phyloP scores from a whole-genome alignment of 2,113 vertebrate genomes.

The Rhizomys pruinosus region DNA sequence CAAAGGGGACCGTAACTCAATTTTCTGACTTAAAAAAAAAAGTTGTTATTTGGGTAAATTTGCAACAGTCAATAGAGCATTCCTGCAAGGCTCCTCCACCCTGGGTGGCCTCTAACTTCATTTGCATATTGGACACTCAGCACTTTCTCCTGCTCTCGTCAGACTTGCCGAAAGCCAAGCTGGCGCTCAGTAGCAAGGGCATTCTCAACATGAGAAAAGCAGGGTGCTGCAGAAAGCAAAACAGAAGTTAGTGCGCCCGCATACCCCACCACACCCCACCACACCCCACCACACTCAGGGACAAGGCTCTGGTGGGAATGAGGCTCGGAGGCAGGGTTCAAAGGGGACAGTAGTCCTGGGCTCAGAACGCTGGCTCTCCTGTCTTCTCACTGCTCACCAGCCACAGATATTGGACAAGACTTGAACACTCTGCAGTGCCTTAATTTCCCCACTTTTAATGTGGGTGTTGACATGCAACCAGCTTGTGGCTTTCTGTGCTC shows the following conservation, averaged over 20 bases:
- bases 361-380: no score
- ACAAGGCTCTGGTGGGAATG: no score
- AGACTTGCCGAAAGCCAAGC: constrained; percentile 60
- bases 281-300: not conserved
- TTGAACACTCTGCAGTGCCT: not conserved
- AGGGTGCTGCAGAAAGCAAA: not conserved
- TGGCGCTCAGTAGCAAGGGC: constrained; percentile 9
- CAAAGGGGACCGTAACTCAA: constrained; percentile 56
- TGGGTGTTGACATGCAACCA: not conserved
- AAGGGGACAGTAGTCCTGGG: fast-evolving
- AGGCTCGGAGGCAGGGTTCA: not conserved
- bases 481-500: not conserved
- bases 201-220: not conserved
- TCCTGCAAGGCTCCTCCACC: constrained; percentile 68
- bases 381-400: not conserved
- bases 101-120: constrained; percentile 70
- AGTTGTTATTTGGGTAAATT: constrained; percentile 71
- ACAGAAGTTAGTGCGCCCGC: not conserved
- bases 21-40: constrained; percentile 58
- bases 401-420: not conserved
- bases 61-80: constrained; percentile 65
- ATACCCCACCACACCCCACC: no score
- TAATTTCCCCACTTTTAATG: not conserved
- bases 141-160: constrained; percentile 74
- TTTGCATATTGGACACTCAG: constrained; percentile 81